A percentile compares a stretch with the other conserved stretches of the same genome.
Conservation (phyloP, 2,888 invertebrate genomes). For the Clepsis dumicolana region DNA sequence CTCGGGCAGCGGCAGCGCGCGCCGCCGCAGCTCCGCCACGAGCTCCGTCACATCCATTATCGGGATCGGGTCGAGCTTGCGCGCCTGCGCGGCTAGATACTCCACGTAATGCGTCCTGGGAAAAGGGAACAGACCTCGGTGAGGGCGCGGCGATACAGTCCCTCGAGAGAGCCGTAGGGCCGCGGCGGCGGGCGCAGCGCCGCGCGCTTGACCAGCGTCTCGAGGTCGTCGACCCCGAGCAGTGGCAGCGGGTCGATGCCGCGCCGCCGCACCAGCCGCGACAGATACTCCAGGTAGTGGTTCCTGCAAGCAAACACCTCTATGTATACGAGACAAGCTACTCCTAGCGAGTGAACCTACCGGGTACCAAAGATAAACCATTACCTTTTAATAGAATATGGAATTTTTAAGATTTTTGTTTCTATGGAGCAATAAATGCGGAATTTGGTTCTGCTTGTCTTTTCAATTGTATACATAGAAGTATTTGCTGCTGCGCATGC, state of each 20-base stretch:
- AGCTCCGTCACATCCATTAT: constrained; percentile 95
- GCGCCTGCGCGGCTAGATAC: constrained; percentile 96
- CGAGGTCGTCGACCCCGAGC: constrained; percentile 92
- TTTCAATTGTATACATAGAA: constrained; percentile 17
- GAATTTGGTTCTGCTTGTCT: constrained; percentile 5
- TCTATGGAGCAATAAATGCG: background rate
- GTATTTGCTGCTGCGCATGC: background rate
- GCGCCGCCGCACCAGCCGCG: constrained; percentile 90
- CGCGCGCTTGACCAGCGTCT: constrained; percentile 91
- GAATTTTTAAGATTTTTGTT: background rate
- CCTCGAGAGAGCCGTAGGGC: constrained; percentile 90
- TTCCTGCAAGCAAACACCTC: constrained; percentile 86
- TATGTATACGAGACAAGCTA: constrained; percentile 21
- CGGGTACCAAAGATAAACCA: background rate
- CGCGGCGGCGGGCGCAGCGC: constrained; percentile 91
- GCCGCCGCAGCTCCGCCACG: constrained; percentile 93
- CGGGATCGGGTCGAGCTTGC: constrained; percentile 94
- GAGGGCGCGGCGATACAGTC: constrained; percentile 88
- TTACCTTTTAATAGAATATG: background rate
- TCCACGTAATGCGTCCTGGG: constrained; percentile 97
- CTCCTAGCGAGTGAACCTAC: background rate
- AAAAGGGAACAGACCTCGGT: constrained; percentile 84
- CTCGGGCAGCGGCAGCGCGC: constrained; percentile 93
- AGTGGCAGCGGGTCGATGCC: constrained; percentile 92
- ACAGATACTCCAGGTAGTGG: constrained; percentile 96